Evolutionary conservation across 1,140 invertebrate genomes (phyloP), one percentile per base, ranked within the genome.

Genomic region (Cyclina sinensis): DNA sequence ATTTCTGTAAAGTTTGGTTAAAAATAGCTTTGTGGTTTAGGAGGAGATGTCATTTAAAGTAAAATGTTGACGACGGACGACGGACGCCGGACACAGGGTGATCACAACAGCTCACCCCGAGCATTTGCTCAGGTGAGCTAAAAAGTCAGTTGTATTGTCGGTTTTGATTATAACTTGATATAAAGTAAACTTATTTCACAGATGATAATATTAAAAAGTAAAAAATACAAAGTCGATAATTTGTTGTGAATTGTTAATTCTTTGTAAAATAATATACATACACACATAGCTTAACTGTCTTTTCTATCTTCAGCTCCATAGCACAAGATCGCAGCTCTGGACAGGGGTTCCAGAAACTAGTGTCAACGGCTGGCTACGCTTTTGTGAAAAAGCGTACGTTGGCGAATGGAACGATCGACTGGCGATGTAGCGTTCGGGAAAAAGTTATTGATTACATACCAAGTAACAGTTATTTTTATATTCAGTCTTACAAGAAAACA

Each of bases 371-470:
- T 46, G 79, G 79, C 7, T 81, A 81, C n/a, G 21, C 32, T 0
- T 81, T 37, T 24, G 79, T 81, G 27, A 39, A 24, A 7, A 81
- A 81, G 79, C 51, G 57, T 0, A 39, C 7, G 12, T 24, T 81
- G 4, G 35, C 14, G 57, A 62, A 59, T 11, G 79, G 51, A 21
- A 62, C 57, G 21, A 24, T 81, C n/a, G 30, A 81, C 9, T 81
- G 79, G 79, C 27, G 79, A 37, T 81, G 79, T 54, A 81, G 79
- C 2, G 51, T 65, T 14, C n/a, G n/a, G n/a, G n/a, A n/a, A n/a
- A n/a, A n/a, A n/a, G n/a, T n/a, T n/a, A n/a, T n/a, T n/a, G n/a
- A n/a, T n/a, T n/a, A n/a, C n/a, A n/a, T n/a, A n/a, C n/a, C n/a
- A n/a, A n/a, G n/a, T n/a, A n/a, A n/a, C n/a, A n/a, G n/a, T n/a